A percentile compares a stretch with the other conserved stretches of the same genome.
Conservation (phyloP, 1,140 invertebrate species). For the Ostrea edulis region DNA sequence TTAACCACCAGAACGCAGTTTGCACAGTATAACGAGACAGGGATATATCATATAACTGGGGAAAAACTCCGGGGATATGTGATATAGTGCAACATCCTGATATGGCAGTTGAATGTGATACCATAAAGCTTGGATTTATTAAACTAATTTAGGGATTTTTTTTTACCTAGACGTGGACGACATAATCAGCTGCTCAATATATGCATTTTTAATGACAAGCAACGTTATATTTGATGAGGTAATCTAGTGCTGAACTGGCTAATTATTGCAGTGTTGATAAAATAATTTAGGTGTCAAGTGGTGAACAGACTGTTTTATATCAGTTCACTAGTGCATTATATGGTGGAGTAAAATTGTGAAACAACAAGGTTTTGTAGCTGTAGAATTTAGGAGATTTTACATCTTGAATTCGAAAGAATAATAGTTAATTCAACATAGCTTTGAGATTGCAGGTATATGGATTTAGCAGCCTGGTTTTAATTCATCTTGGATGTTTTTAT, state of each 20-base stretch:
- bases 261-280: conserved; percentile 30
- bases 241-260: background rate
- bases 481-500: too few species aligned
- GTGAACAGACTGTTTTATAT: background rate
- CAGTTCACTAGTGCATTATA: background rate
- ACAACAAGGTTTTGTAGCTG: background rate
- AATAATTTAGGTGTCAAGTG: conserved; percentile 32
- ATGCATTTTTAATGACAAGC: conserved; percentile 25
- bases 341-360: background rate
- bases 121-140: background rate
- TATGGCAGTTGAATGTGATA: background rate
- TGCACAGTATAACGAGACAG: background rate
- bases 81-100: background rate
- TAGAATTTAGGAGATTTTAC: background rate
- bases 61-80: background rate
- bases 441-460: too few species aligned
- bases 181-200: background rate
- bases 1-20: background rate
- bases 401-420: too few species aligned
- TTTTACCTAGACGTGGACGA: background rate
- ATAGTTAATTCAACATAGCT: too few species aligned
- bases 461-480: too few species aligned
- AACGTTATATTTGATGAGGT: conserved; percentile 9
- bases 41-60: background rate
- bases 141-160: background rate